A percentile compares a stretch with the other conserved stretches of the same genome.
Conservation (phyloP, 2,797 vertebrate species). For the Typhlichthys eigenmanni region DNA sequence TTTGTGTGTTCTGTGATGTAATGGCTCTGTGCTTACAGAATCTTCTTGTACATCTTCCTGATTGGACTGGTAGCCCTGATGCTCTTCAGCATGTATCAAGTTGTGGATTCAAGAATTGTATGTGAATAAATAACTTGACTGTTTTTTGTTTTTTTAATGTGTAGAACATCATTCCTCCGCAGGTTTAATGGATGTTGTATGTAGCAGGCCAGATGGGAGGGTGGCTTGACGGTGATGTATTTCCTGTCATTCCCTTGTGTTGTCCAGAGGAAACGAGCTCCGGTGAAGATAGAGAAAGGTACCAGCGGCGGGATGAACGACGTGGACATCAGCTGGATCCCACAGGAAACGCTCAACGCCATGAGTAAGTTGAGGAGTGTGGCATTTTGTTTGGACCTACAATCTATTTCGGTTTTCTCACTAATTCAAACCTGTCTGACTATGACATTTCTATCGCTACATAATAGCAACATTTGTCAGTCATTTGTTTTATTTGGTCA, state of each 20-base stretch:
- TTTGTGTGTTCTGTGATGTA: not conserved
- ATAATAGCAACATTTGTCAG: too few species aligned
- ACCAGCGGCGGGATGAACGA: conserved; percentile 69
- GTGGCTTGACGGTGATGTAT: not conserved
- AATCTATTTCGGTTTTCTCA: too few species aligned
- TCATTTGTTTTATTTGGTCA: not conserved
- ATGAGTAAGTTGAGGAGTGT: conserved; percentile 69
- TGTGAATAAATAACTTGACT: conserved; percentile 13
- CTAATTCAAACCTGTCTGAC: too few species aligned
- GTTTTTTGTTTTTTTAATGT: not conserved
- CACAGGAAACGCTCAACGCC: conserved; percentile 79
- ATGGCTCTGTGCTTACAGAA: conserved; percentile 43
- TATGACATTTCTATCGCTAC: too few species aligned
- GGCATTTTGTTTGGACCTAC: not conserved
- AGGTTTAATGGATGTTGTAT: too few species aligned
- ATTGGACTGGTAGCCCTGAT: conserved; percentile 68
- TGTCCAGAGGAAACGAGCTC: conserved; percentile 73
- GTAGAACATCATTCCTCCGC: not conserved
- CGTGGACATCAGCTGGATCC: conserved; percentile 84
- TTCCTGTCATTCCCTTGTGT: conserved; percentile 18
- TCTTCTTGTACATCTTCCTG: conserved; percentile 82
- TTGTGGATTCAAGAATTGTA: conserved; percentile 78
- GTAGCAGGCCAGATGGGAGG: not conserved
- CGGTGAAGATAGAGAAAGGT: conserved; percentile 77
- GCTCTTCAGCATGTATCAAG: conserved; percentile 75